Conservation (phyloP, 2,113 vertebrate genomes). For the Phoenicopterus ruber region DNA sequence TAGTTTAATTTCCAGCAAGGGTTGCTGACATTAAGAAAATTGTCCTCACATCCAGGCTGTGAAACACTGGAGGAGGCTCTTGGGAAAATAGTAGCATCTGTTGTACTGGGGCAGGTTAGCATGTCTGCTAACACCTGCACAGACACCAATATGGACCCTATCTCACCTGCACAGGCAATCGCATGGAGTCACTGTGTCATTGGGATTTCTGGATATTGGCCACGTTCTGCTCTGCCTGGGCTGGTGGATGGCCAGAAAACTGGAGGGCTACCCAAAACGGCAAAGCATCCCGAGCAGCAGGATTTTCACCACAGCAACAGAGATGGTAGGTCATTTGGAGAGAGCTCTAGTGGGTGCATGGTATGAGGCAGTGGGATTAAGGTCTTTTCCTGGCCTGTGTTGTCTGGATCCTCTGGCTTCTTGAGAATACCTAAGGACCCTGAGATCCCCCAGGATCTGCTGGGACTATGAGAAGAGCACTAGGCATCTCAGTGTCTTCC, state of each 20-base stretch:
- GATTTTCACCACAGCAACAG: background rate
- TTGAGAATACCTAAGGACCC: background rate
- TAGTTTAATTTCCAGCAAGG: background rate
- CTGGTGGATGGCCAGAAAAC: background rate
- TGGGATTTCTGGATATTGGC: background rate
- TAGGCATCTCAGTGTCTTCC: background rate
- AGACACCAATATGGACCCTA: background rate
- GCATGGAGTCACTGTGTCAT: background rate
- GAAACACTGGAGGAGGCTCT: background rate
- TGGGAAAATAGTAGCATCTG: background rate
- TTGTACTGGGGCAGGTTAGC: background rate
- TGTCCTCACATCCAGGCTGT: background rate
- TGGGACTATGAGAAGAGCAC: background rate
- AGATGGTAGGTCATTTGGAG: fast-evolving
- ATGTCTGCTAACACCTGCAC: background rate
- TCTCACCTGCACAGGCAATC: fast-evolving
- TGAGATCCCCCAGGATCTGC: background rate
- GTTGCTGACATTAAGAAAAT: background rate
- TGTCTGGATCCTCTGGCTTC: background rate
- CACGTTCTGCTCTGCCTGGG: background rate
- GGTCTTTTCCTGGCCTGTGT: background rate
- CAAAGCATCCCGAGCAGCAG: background rate
- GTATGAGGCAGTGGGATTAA: background rate
- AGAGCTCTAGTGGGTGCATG: background rate
- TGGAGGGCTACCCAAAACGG: background rate